phyloP scores from a whole-genome alignment of 1,140 invertebrate species.

The Melipona quadrifasciata region DNA sequence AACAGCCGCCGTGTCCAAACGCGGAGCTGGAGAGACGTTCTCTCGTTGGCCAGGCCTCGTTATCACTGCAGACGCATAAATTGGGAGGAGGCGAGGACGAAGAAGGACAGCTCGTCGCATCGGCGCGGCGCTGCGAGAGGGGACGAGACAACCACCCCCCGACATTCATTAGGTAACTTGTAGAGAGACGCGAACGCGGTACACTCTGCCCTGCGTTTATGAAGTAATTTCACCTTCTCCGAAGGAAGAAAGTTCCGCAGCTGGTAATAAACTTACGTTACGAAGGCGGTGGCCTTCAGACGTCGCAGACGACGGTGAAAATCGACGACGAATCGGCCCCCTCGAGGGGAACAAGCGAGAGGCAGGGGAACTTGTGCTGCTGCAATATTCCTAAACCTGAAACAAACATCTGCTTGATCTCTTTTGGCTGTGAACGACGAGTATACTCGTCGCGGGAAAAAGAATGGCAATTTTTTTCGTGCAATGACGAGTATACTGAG shows the following conservation, averaged over 20 bases:
- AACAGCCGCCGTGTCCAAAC: constrained; percentile 14
- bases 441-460: no score
- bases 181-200: constrained; percentile 52
- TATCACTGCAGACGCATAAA: constrained; percentile 67
- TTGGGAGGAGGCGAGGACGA: constrained; percentile 53
- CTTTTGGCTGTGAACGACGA: no score
- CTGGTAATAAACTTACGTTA: constrained; percentile 61
- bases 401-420: no score
- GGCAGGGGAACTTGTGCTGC: no score
- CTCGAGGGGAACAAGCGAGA: background rate
- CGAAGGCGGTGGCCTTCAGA: constrained; percentile 24
- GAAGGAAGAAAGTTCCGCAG: constrained; percentile 62
- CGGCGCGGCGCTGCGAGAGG: background rate
- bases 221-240: constrained; percentile 62
- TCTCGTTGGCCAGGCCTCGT: constrained; percentile 51
- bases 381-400: no score
- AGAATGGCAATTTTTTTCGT: no score
- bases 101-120: constrained; percentile 36
- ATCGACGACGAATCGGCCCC: constrained; percentile 49
- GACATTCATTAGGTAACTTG: constrained; percentile 68
- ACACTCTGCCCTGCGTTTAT: constrained; percentile 54
- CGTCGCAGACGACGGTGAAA: constrained; percentile 49
- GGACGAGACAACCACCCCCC: constrained; percentile 34
- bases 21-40: constrained; percentile 17
- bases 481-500: no score